Evolutionary conservation across 1,140 invertebrate species (phyloP).

Genomic region (Cotesia typhae): DNA sequence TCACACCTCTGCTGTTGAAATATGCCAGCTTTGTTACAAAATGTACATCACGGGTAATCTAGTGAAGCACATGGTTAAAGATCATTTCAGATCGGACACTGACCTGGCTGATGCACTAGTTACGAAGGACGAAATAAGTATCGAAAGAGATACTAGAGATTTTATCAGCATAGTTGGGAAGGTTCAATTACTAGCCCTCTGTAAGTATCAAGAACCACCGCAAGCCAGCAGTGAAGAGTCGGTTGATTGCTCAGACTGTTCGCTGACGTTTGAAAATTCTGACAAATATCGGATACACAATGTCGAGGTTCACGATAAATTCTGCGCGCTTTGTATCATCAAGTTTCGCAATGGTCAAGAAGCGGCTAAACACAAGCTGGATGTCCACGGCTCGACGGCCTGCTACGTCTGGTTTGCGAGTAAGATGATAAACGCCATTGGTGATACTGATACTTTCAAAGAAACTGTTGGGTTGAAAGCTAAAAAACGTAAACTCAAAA

Average conservation of each 20-base stretch:
- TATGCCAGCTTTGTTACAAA: conserved; percentile 43
- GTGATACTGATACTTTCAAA: conserved; percentile 24
- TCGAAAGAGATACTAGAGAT: conserved; percentile 38
- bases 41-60: conserved; percentile 39
- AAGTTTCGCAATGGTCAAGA: conserved; percentile 33
- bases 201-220: conserved; percentile 40
- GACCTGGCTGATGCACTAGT: neutral
- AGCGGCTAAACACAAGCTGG: conserved; percentile 40
- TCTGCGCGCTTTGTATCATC: conserved; percentile 41
- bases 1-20: conserved; percentile 35
- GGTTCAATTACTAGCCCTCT: conserved; percentile 37
- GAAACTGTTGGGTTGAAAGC: conserved; percentile 29
- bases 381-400: conserved; percentile 38
- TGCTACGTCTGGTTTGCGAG: conserved; percentile 45
- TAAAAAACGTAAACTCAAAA: conserved; percentile 23
- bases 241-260: conserved; percentile 35
- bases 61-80: conserved; percentile 43
- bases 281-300: conserved; percentile 40
- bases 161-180: conserved; percentile 40
- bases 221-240: conserved; percentile 31
- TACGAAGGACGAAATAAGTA: conserved; percentile 6
- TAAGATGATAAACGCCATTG: conserved; percentile 32
- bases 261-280: conserved; percentile 33
- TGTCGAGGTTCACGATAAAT: conserved; percentile 39
- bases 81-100: conserved; percentile 38